Evolutionary conservation across 2,797 vertebrate genomes (phyloP), one percentile per base, ranked within the genome.

Genomic region (Anguilla obscura): DNA sequence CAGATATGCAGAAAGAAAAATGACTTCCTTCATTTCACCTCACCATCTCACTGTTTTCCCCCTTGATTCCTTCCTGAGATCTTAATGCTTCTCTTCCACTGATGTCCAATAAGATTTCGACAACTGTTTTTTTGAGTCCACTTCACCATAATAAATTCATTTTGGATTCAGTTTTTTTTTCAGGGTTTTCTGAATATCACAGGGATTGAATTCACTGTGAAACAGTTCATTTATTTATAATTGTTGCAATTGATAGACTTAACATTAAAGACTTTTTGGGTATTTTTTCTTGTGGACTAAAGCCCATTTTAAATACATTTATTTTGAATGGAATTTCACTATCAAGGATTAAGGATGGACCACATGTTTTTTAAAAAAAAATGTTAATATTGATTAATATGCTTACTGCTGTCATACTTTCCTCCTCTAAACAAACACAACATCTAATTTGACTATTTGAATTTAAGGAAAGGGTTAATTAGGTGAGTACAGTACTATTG

Each of bases 381-480:
- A 89, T 87, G 88, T 86, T 90, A 90, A 92, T 93, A 27, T 33
- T 87, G 63, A n/a, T 36, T 36, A 93, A 93, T 94, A 92, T 95
- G 92, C 93, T 94, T 94, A 92, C 90, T 94, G 94, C 95, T 94
- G 91, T 93, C 92, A 94, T 82, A 48, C 50, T 58, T 90, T 90
- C 94, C 93, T 92, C 92, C 92, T 94, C 93, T 94, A 93, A 94
- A 93, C 92, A 95, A 95, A 94, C 94, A 94, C 94, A 95, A 94
- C 91, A 92, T 93, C 94, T 91, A 93, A 94, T 94, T 95, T 95
- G 94, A 93, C 95, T 95, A 95, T 95, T 94, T 40, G 36, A 95
- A 94, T 96, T 94, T 93, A 95, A 95, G 93, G 94, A 95, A 95
- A 94, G 93, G 94, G 94, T 95, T 95, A 93, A 94, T 94, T 95